Percentiles rank a stretch among this genome's conserved stretches.
phyloP scores from a whole-genome alignment of 2,888 invertebrate genomes.

The Agrochola lychnidis region DNA sequence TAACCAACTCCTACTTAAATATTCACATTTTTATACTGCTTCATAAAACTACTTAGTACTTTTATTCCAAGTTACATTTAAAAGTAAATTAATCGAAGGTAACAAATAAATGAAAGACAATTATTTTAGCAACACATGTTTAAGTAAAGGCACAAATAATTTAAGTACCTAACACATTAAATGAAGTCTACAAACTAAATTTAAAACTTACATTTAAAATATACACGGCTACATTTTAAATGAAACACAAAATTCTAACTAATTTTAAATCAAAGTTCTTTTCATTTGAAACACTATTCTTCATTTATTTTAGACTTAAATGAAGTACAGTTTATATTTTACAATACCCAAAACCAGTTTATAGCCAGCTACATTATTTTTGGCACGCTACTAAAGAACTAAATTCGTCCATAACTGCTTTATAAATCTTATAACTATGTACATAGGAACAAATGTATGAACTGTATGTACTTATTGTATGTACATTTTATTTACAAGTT shows the following conservation, averaged over 20 bases:
- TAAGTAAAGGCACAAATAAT: constrained; percentile 85
- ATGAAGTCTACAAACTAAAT: constrained; percentile 61
- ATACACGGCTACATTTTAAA: constrained; percentile 66
- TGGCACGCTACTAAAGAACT: constrained; percentile 84
- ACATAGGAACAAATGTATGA: constrained; percentile 83
- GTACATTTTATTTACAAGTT: constrained; percentile 69
- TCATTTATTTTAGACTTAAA: constrained; percentile 48
- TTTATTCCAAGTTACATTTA: constrained; percentile 50
- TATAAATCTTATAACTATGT: constrained; percentile 74
- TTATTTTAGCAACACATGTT: constrained; percentile 66
- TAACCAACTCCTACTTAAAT: constrained; percentile 55
- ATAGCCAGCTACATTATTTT: constrained; percentile 81
- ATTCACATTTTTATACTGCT: constrained; percentile 60
- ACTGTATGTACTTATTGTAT: constrained; percentile 72
- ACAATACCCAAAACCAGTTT: constrained; percentile 74
- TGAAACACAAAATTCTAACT: constrained; percentile 57
- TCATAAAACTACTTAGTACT: constrained; percentile 58
- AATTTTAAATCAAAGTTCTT: constrained; percentile 32
- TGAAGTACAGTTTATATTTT: constrained; percentile 59
- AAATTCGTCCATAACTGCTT: constrained; percentile 76
- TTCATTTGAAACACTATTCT: constrained; percentile 51
- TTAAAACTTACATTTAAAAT: constrained; percentile 64
- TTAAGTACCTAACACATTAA: constrained; percentile 79
- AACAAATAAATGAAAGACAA: constrained; percentile 70
- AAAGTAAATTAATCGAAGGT: constrained; percentile 65